Conservation (phyloP, 2,797 vertebrate genomes). For the Fistularia commersonii region DNA sequence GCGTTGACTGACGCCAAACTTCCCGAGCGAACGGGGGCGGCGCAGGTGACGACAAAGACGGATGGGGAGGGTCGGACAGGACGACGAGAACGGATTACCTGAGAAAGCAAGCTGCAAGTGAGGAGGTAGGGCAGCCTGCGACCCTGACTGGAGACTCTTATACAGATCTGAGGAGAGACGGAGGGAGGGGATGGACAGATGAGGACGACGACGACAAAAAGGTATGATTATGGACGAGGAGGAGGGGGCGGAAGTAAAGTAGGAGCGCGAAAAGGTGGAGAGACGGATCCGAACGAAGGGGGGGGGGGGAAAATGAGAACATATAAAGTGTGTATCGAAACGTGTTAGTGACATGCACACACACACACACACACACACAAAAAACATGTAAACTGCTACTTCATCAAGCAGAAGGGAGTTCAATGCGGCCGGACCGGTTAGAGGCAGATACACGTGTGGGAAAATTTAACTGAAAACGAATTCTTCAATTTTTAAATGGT, state of each 20-base stretch:
- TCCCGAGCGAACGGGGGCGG: too few species aligned
- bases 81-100: slow-evolving; percentile 78
- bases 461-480: too few species aligned
- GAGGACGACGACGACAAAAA: slow-evolving; percentile 33
- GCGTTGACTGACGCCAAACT: too few species aligned
- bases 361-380: too few species aligned
- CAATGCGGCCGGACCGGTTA: too few species aligned
- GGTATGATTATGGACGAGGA: slow-evolving; percentile 12
- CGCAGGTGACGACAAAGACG: slow-evolving; percentile 15
- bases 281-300: slow-evolving; percentile 17
- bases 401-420: too few species aligned
- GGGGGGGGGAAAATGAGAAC: slow-evolving; percentile 16
- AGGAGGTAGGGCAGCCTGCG: slow-evolving; percentile 91
- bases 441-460: too few species aligned
- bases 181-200: slow-evolving; percentile 35
- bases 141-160: slow-evolving; percentile 97
- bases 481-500: too few species aligned
- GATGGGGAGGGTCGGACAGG: slow-evolving; percentile 1
- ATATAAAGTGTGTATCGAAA: slow-evolving; percentile 3
- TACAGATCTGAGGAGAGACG: slow-evolving; percentile 86
- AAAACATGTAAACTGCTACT: too few species aligned
- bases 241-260: slow-evolving; percentile 16
- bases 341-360: too few species aligned
- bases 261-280: slow-evolving; percentile 16
- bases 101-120: slow-evolving; percentile 95